Conservation (phyloP, 2,888 invertebrate genomes). For the Prenolepis imparis region DNA sequence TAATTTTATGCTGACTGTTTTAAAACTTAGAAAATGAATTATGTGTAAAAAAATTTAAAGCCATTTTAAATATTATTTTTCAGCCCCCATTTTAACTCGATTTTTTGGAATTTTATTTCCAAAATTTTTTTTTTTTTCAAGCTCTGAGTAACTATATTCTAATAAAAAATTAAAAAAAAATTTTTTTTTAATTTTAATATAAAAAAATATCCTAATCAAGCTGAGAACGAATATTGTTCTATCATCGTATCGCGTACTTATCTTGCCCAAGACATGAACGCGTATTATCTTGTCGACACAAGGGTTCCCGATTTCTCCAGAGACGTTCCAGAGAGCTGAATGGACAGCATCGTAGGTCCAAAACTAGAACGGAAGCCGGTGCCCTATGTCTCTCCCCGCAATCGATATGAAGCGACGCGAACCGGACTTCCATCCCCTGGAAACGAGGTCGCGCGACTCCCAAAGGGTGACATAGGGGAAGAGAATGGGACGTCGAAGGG, state of each 20-base stretch:
- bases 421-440: constrained; percentile 71
- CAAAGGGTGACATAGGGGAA: constrained; percentile 48
- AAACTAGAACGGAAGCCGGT: constrained; percentile 56
- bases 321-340: constrained; percentile 34
- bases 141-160: not conserved
- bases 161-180: not conserved
- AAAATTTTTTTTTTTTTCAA: no score
- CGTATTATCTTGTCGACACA: not conserved
- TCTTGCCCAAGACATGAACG: constrained; percentile 4
- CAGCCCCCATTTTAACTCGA: not conserved
- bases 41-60: not conserved
- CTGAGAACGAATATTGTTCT: not conserved
- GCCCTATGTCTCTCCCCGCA: constrained; percentile 71
- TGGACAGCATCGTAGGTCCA: constrained; percentile 26
- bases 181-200: not conserved
- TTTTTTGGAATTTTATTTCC: not conserved
- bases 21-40: not conserved
- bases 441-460: constrained; percentile 67
- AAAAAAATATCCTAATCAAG: constrained; percentile 5
- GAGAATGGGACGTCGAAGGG: constrained; percentile 26
- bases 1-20: not conserved
- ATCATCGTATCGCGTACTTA: not conserved
- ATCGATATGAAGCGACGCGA: constrained; percentile 83
- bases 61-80: not conserved
- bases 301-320: constrained; percentile 47